Evolutionary conservation across 2,888 invertebrate species (phyloP), one percentile per base, ranked within the genome.

Genomic region (Chaetogeoica ovagalla): DNA sequence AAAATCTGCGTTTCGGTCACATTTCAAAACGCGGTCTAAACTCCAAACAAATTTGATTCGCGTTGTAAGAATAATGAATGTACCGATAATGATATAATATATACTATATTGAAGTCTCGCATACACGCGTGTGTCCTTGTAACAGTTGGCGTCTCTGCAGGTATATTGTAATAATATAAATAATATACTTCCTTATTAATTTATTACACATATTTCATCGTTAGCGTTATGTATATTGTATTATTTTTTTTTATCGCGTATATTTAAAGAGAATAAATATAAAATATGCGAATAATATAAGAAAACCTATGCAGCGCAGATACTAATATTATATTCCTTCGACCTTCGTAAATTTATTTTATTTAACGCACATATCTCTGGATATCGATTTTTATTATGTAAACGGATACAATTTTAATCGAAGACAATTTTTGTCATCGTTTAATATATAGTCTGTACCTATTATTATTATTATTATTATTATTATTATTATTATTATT

Each of bases 201-300:
- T 59, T 77, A 75, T 74, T 48, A 37, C 43, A 48, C 17, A 81
- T 82, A 55, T 71, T 37, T 70, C 13, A 57, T 68, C 21, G 48
- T 68, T 68, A 8, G 43, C 68, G 23, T 19, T 55, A 1, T 7
- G 19, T 55, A 55, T 57, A 57, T 57, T n/a, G n/a, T 59, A 6
- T 55, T 55, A 1, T 19, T 19, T 7, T n/a, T 30, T 30, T 30
- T 30, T 30, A 30, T 30, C 30, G 30, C 30, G 30, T 30, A 4
- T 21, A 39, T 70, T 70, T 37, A 55, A 57, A 69, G 55, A 48
- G 17, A 48, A 23, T 43, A 63, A 52, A 66, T 23, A 59, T 2
- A 30, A 30, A 21, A 66, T 48, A 48, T 48, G 48, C 48, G 13
- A 48, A 48, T 48, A 66, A n/a, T 13, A 17, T 11, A 19, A 43